These are phyloP conservation scores for Hylaea fasciaria DNA, from an alignment of 2,888 invertebrate species.

Conservation along the genomic window DNA sequence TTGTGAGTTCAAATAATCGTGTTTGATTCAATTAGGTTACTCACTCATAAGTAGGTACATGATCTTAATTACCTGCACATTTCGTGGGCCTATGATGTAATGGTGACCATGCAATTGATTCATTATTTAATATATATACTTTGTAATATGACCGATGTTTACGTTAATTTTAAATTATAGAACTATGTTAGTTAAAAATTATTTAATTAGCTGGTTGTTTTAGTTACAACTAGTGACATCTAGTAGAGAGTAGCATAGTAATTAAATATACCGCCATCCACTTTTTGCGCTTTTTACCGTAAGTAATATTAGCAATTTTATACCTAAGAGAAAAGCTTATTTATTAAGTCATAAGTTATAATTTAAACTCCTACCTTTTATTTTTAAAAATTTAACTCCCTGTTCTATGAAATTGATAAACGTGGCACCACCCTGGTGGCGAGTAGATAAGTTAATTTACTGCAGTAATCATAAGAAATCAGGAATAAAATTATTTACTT, in stretches of 20 bases:
- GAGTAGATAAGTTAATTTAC: slow-evolving; percentile 2
- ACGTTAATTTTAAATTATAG: no score
- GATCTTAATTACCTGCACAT: slow-evolving; percentile 41
- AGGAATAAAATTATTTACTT: no score
- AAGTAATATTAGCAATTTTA: no score
- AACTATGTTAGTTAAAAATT: no score
- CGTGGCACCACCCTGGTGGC: slow-evolving; percentile 6
- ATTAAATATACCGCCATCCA: no score
- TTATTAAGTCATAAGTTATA: no score
- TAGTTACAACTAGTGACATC: slow-evolving; percentile 38
- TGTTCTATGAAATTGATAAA: no score
- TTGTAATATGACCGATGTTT: background rate
- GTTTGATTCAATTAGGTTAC: slow-evolving; percentile 51
- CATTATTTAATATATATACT: background rate
- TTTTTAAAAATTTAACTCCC: no score
- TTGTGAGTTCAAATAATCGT: slow-evolving; percentile 48
- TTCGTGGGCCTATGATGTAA: slow-evolving; percentile 3
- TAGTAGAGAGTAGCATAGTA: slow-evolving; percentile 50
- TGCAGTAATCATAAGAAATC: background rate
- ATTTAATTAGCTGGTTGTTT: background rate
- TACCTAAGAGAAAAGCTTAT: no score
- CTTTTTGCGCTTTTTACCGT: no score
- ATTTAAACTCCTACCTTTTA: no score
- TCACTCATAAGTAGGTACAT: slow-evolving; percentile 41
- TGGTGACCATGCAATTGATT: background rate